These are phyloP conservation scores for Semicossyphus pulcher DNA, from an alignment of 2,113 vertebrate species.

Conservation along the genomic window DNA sequence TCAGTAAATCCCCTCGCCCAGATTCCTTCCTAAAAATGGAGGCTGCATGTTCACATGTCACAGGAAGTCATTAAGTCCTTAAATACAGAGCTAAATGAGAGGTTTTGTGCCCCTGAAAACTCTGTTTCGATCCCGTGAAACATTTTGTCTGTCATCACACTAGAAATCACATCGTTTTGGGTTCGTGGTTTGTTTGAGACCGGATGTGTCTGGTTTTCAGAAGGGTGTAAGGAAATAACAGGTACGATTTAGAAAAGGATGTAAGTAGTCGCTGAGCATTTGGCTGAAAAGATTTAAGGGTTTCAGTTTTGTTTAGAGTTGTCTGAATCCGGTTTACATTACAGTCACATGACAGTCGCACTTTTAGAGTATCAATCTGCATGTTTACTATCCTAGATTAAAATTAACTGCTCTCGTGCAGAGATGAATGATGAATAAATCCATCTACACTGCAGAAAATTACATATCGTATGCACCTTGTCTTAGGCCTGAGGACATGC, in stretches of 20 bases:
- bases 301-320: neutral
- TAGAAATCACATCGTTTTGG: slow-evolving; percentile 24
- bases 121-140: slow-evolving; percentile 13
- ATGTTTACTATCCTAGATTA: no score
- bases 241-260: neutral
- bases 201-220: neutral
- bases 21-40: slow-evolving; percentile 55
- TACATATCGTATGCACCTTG: no score
- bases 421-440: no score
- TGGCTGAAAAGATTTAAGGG: neutral
- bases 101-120: slow-evolving; percentile 14
- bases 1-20: slow-evolving; percentile 17
- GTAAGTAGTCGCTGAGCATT: neutral
- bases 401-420: no score
- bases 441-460: no score
- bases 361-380: no score
- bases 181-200: slow-evolving; percentile 19
- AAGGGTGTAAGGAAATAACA: slow-evolving; percentile 36
- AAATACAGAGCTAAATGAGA: slow-evolving; percentile 53
- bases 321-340: no score
- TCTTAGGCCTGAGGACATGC: no score
- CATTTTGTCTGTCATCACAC: slow-evolving; percentile 61
- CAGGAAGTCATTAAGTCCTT: slow-evolving; percentile 57
- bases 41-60: slow-evolving; percentile 33
- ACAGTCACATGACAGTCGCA: no score